A percentile compares a stretch with the other conserved stretches of the same genome.
Evolutionary conservation across 2,113 vertebrate species (phyloP).

Genomic region (Ptyas mucosa): DNA sequence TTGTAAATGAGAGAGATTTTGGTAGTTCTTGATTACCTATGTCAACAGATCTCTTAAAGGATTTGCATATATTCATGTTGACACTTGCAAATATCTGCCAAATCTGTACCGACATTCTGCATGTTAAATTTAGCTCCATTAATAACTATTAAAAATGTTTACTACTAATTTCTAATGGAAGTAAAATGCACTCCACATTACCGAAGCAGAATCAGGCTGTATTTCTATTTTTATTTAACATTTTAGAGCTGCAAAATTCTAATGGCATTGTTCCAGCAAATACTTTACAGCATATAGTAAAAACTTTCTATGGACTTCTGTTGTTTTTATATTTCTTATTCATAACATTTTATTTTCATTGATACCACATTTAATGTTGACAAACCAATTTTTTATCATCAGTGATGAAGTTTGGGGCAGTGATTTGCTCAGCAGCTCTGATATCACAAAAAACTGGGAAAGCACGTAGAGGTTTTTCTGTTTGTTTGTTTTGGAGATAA

Average conservation of each 20-base stretch:
- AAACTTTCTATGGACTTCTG: background rate
- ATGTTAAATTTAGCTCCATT: background rate
- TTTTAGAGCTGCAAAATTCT: background rate
- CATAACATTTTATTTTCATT: background rate
- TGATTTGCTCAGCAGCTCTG: background rate
- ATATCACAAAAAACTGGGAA: background rate
- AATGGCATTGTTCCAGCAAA: background rate
- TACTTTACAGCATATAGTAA: background rate
- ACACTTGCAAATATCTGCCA: fast-evolving
- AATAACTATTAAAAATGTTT: background rate
- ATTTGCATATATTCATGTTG: background rate
- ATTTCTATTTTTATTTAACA: background rate
- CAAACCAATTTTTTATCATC: background rate
- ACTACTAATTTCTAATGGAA: background rate
- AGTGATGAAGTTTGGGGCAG: background rate
- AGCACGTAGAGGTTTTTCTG: background rate
- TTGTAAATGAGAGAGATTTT: background rate
- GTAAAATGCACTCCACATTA: background rate
- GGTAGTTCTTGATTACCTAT: background rate
- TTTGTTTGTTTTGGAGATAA: background rate
- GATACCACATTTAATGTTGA: background rate
- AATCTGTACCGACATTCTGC: fast-evolving
- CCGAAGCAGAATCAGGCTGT: background rate
- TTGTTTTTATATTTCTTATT: background rate
- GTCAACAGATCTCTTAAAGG: background rate